phyloP scores from a whole-genome alignment of 2,888 invertebrate genomes.

The Meteorus colon region DNA sequence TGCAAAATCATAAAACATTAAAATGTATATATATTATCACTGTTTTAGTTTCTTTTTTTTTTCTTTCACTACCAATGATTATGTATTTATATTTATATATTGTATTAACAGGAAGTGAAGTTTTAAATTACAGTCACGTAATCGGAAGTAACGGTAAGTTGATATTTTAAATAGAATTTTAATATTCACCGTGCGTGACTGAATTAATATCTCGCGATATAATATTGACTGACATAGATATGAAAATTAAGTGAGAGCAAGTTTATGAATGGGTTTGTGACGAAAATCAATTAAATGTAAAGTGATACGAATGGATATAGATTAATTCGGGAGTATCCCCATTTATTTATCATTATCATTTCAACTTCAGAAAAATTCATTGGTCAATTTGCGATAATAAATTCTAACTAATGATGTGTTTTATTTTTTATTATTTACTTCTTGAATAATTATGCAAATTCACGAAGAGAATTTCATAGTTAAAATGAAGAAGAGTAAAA shows the following conservation, averaged over 20 bases:
- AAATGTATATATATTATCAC: neutral
- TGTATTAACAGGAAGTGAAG: conserved; percentile 1
- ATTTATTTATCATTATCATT: too few species aligned
- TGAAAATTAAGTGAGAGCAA: too few species aligned
- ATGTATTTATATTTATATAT: neutral
- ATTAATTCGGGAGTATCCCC: neutral
- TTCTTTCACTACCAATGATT: neutral
- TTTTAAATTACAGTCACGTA: conserved; percentile 16
- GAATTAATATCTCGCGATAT: neutral
- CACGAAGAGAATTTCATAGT: too few species aligned
- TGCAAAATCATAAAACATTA: conserved; percentile 42
- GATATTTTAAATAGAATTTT: conserved; percentile 4
- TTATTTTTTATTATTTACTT: neutral
- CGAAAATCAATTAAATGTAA: too few species aligned
- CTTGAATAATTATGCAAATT: conserved; percentile 6
- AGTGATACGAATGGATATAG: neutral
- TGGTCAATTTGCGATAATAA: conserved; percentile 16
- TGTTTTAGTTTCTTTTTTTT: neutral
- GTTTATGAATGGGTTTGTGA: too few species aligned
- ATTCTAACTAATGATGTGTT: neutral
- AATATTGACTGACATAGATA: conserved; percentile 2
- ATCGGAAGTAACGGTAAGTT: conserved; percentile 9
- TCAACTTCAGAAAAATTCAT: neutral
- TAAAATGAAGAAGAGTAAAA: too few species aligned
- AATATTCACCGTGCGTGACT: neutral